A percentile compares a stretch with the other conserved stretches of the same genome.
These are phyloP conservation scores for Nerophis lumbriciformis DNA, from an alignment of 2,113 vertebrate species.

Conservation along the genomic window DNA sequence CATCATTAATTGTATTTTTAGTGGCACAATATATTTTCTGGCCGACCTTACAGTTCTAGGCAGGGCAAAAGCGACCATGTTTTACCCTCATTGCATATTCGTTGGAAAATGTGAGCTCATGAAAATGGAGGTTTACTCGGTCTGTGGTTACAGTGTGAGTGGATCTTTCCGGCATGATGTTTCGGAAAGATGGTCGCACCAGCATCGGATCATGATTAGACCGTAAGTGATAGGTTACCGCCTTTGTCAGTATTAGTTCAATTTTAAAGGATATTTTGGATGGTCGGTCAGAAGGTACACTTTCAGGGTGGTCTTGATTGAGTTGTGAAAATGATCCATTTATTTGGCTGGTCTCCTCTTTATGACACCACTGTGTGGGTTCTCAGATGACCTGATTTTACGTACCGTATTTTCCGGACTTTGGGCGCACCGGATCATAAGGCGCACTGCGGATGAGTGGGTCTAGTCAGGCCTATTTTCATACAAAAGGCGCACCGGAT, in stretches of 20 bases:
- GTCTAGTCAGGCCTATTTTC: too few relatives aligned
- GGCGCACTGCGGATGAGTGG: too few relatives aligned
- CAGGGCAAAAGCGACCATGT: constrained; percentile 37
- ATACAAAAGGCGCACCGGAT: too few relatives aligned
- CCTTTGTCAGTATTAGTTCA: not conserved
- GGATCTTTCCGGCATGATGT: constrained; percentile 22
- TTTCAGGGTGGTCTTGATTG: not conserved
- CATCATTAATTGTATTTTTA: constrained; percentile 65
- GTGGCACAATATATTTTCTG: constrained; percentile 38
- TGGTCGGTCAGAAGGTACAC: not conserved
- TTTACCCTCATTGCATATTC: constrained; percentile 28
- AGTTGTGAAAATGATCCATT: not conserved
- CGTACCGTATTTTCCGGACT: too few relatives aligned
- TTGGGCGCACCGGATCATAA: too few relatives aligned
- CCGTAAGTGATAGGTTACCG: not conserved
- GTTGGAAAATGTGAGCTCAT: constrained; percentile 31
- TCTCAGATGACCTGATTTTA: too few relatives aligned
- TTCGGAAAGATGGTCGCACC: constrained; percentile 5
- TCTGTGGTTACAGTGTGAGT: constrained; percentile 34
- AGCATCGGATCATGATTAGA: not conserved
- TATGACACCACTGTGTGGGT: too few relatives aligned
- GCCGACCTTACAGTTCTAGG: constrained; percentile 42
- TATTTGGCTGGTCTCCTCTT: not conserved
- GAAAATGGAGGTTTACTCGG: constrained; percentile 25
- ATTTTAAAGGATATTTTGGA: constrained; percentile 3